Evolutionary conservation across 1,140 invertebrate genomes (phyloP), one percentile per base, ranked within the genome.

Genomic region (Cyrtorhinus lividipennis): DNA sequence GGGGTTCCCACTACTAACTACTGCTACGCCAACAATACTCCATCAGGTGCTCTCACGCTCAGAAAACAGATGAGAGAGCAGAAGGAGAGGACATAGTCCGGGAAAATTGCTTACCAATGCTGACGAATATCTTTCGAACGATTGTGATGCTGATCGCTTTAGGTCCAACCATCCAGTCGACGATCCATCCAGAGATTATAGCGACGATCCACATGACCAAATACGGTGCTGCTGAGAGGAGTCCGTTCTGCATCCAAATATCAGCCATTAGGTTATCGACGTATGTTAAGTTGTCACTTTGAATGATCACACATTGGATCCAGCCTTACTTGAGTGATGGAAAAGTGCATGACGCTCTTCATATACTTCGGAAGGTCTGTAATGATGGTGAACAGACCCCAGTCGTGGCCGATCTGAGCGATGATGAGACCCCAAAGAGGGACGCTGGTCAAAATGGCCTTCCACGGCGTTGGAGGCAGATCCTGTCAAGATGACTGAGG

Each of bases 331-430:
- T 77, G 68, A 69, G 84, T 77, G 26, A 92, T 84, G 67, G 88
- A 80, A 69, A 88, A 90, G 66, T 86, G 81, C 3, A 94, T 74
- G 1, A 91, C 84, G 66, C 82, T 81, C 48, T 83, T 86, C 81
- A 94, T 84, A 74, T 92, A 90, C 65, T 86, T 85, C 0, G 92
- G 90, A 20, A 95, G 77, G 68, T 91, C 86, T 15, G 86, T 90
- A 20, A 92, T 80, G 72, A 92, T 80, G 13, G 87, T 91, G 68
- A 90, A 90, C 69, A 89, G 87, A 0, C 84, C 87, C 83, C 89
- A 94, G 71, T 91, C 88, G 69, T 90, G 86, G 15, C 86, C 84
- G 66, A 90, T 75, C 70, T 82, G 76, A 15, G 91, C 85, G 60
- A 79, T 78, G 1, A 90, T 76, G 26, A 90, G 72, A 0, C 86